A percentile compares a stretch with the other conserved stretches of the same genome.
phyloP scores from a whole-genome alignment of 1,140 invertebrate genomes.

The Linepithema humile region DNA sequence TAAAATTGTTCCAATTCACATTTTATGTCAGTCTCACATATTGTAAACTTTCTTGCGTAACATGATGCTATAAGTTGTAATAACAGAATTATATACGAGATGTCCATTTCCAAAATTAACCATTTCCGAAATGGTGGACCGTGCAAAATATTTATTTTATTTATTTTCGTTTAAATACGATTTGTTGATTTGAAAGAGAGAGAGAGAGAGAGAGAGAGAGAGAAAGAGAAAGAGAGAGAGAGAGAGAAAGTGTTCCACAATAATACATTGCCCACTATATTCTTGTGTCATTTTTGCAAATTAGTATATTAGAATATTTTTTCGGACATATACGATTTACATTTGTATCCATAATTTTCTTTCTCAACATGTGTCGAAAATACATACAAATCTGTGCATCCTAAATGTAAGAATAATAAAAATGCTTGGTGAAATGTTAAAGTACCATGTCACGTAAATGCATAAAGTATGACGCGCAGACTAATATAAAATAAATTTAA shows the following conservation, averaged over 20 bases:
- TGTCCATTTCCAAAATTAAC: slow-evolving; percentile 5
- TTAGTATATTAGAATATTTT: not conserved
- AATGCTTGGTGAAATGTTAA: slow-evolving; percentile 13
- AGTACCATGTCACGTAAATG: slow-evolving; percentile 10
- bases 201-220: no score
- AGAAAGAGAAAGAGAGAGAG: no score
- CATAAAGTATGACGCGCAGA: not conserved
- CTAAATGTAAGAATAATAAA: not conserved
- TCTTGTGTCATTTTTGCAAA: not conserved
- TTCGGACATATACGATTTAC: slow-evolving; percentile 11
- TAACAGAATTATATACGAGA: slow-evolving; percentile 4
- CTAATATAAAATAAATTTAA: not conserved
- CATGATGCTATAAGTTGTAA: not conserved
- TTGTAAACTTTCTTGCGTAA: not conserved
- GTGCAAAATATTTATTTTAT: not conserved
- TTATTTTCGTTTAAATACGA: no score
- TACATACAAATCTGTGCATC: not conserved
- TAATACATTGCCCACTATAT: not conserved
- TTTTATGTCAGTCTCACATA: not conserved
- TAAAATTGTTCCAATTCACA: not conserved
- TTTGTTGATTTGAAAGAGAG: no score
- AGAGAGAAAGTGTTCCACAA: not conserved
- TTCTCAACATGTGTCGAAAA: slow-evolving; percentile 9
- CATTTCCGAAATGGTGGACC: not conserved
- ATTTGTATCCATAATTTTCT: not conserved